Base-by-base conservation (phyloP, 1,140 invertebrate species). In the Drosophila tropicalis region DNA sequence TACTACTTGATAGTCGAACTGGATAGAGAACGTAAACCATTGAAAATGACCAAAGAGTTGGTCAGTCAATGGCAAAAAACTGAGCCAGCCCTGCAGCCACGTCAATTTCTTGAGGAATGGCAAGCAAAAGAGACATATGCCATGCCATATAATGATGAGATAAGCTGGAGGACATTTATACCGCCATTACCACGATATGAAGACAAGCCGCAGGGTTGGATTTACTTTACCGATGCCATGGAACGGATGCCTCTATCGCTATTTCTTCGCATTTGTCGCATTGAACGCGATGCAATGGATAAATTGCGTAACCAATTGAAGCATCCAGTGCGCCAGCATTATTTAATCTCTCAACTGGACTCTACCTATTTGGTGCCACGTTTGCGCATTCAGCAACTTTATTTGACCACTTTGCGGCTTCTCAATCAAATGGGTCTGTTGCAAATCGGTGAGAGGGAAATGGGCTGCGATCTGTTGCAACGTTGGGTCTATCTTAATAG, bases 81-180 rank as follows among this genome's bases (percentile, higher is more conserved):
- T 4, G 93, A 93, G 25, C 90, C 92, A 7, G 57, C 87, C 17
- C 71, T 44, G 63, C 47, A 71, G 55, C 61, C 73, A 2, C 63
- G 64, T 1, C 70, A 90, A 44, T 82, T 70, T 63, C 47, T 92
- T 91, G 40, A 92, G 92, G 61, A 93, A 93, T 66, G 87, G 73
- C 81, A 93, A 9, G 69, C 74, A 0, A 76, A 92, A 6, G 92
- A 94, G 67, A 90, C 94, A 32, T 17, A 54, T 0, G 62, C 79
- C 0, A 17, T 58, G 25, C 87, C 93, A 6, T 95, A 94, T 60
- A 91, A 79, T 10, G 90, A 92, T 1, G 92, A 94, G 72, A 90
- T 95, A 3, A 92, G 91, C 72, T 97, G 96, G 96, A 95, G 95
- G 91, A 96, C 95, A 91, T 97, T 97, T 82, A 91, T 97, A 10